A percentile compares a stretch with the other conserved stretches of the same genome.
Conservation (phyloP, 2,113 vertebrate species). For the Apeltes quadracus region DNA sequence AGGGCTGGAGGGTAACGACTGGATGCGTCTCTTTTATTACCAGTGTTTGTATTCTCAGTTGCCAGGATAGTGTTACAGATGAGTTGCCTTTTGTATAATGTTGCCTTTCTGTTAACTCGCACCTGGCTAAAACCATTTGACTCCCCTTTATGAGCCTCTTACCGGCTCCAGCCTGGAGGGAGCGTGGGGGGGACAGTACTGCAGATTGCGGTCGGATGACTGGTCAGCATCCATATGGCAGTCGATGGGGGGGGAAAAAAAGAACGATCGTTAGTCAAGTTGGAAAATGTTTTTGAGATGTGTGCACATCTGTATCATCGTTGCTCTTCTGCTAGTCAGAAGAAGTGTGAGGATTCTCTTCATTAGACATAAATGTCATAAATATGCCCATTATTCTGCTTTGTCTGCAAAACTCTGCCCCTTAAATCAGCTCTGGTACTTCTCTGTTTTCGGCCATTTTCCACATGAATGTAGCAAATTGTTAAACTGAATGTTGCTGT, state of each 20-base stretch:
- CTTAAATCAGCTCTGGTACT: constrained; percentile 33
- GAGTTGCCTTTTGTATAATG: constrained; percentile 33
- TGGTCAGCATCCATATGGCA: not conserved
- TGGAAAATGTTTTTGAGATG: constrained; percentile 25
- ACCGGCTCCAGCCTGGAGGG: not conserved
- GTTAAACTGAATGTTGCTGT: constrained; percentile 42
- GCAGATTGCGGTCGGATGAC: not conserved
- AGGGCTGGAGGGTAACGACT: not conserved
- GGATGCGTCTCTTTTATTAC: constrained; percentile 20
- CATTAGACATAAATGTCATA: constrained; percentile 11
- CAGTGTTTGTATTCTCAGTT: constrained; percentile 50
- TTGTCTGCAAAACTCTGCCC: constrained; percentile 12
- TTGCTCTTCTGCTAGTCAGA: constrained; percentile 14
- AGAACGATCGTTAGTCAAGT: not conserved
- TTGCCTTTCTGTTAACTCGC: constrained; percentile 43
- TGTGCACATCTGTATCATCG: not conserved
- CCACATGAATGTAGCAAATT: constrained; percentile 53
- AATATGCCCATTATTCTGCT: constrained; percentile 13
- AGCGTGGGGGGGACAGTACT: constrained; percentile 3
- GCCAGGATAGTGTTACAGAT: constrained; percentile 51
- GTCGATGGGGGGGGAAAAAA: not conserved
- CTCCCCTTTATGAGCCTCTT: constrained; percentile 14
- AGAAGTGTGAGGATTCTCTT: not conserved
- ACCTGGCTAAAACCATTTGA: constrained; percentile 4
- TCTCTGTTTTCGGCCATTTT: constrained; percentile 26